These are phyloP conservation scores for Heliocidaris tuberculata DNA, from an alignment of 35 echinoderm and acorn worm species.

Conservation along the genomic window DNA sequence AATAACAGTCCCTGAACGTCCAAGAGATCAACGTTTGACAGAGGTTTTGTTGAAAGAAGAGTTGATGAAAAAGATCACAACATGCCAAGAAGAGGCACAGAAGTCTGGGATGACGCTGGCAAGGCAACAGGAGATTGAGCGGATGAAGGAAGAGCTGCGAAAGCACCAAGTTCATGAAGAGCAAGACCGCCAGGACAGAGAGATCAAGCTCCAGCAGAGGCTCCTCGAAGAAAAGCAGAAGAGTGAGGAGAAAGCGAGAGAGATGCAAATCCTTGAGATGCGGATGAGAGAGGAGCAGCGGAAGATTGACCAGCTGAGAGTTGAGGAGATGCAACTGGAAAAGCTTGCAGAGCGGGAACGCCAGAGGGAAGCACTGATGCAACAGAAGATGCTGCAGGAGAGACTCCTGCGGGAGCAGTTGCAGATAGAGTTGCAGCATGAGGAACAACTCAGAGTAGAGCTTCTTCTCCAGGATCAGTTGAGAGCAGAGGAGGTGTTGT, in stretches of 20 bases:
- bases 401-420: not conserved
- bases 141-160: not conserved
- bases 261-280: conserved; percentile 7
- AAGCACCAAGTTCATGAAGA: not conserved
- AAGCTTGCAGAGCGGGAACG: not conserved
- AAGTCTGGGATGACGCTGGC: not conserved
- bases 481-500: not conserved
- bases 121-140: not conserved
- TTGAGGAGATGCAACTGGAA: not conserved
- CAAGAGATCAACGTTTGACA: not conserved
- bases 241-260: not conserved
- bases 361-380: not conserved
- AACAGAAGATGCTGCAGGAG: conserved; percentile 2
- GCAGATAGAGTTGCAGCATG: conserved; percentile 2
- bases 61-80: not conserved
- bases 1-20: not conserved
- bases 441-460: not conserved
- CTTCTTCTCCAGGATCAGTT: not conserved
- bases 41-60: conserved; percentile 27
- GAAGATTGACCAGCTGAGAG: not conserved
- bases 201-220: conserved; percentile 2
- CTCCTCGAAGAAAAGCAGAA: not conserved
- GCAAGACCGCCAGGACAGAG: not conserved
- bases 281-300: conserved; percentile 29
- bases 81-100: not conserved